Evolutionary conservation across 2,797 vertebrate species (phyloP).

Genomic region (Tokudaia tokunoshimensis): DNA sequence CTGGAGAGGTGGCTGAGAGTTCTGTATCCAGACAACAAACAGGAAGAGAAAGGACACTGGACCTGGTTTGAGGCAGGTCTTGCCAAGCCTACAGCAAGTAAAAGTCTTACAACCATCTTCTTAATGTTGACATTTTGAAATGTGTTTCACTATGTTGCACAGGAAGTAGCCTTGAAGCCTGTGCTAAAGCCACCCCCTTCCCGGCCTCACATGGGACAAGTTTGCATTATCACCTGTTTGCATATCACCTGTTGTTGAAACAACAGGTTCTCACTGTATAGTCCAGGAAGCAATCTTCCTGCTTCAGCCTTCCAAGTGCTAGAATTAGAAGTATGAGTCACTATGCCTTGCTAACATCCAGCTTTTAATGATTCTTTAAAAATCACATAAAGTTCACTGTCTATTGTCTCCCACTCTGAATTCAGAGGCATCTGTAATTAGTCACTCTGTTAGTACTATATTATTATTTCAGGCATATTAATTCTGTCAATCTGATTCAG

Average conservation of each 20-base stretch:
- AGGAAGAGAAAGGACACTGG: neutral
- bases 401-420: constrained; percentile 22
- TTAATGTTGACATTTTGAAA: neutral
- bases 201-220: neutral
- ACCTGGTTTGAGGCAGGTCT: neutral
- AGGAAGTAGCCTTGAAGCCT: too few species aligned
- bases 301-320: neutral
- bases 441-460: neutral
- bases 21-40: neutral
- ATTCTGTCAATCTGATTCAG: neutral
- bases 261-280: neutral
- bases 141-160: neutral
- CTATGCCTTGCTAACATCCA: neutral
- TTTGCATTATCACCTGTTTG: neutral
- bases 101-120: neutral
- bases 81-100: neutral
- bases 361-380: constrained; percentile 7
- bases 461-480: constrained; percentile 14
- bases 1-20: neutral
- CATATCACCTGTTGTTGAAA: neutral
- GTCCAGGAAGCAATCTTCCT: neutral
- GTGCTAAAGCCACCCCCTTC: neutral
- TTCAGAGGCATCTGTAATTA: constrained; percentile 30
- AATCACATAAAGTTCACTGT: constrained; percentile 25
- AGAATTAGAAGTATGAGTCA: neutral